Percentiles rank a stretch among this genome's conserved stretches.
phyloP scores from a whole-genome alignment of 2,113 vertebrate species.

The Hepsetus odoe region DNA sequence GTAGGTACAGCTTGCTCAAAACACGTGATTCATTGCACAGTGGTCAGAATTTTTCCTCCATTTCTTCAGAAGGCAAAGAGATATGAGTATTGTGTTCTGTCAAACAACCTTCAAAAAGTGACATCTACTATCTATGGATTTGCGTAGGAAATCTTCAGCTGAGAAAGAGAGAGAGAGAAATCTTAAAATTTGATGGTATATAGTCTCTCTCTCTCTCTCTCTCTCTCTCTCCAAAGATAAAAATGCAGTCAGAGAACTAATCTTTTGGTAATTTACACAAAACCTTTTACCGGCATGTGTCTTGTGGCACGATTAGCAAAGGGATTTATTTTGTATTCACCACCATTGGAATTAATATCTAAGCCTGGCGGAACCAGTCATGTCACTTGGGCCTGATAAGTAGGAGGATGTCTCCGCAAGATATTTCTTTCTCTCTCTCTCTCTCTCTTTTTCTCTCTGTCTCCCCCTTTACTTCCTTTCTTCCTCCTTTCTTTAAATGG shows the following conservation, averaged over 20 bases:
- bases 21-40: conserved; percentile 53
- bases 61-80: conserved; percentile 7
- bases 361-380: conserved; percentile 68
- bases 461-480: neutral
- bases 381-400: conserved; percentile 74
- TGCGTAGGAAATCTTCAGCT: conserved; percentile 46
- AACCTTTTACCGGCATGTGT: conserved; percentile 72
- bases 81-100: conserved; percentile 61
- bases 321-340: conserved; percentile 77
- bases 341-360: conserved; percentile 77
- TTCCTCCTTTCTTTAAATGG: conserved; percentile 42
- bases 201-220: too few relatives aligned
- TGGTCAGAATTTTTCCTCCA: conserved; percentile 53
- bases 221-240: conserved; percentile 63
- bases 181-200: too few relatives aligned
- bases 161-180: conserved; percentile 52
- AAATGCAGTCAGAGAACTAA: conserved; percentile 68
- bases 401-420: conserved; percentile 67
- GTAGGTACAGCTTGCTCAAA: conserved; percentile 44
- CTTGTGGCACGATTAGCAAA: conserved; percentile 72
- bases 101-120: conserved; percentile 66
- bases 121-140: conserved; percentile 65
- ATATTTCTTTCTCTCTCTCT: conserved; percentile 61
- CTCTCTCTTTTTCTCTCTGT: neutral
- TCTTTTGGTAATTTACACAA: conserved; percentile 80